Evolutionary conservation across 2,113 vertebrate genomes (phyloP).

Genomic region (Typhlomys cinereus): DNA sequence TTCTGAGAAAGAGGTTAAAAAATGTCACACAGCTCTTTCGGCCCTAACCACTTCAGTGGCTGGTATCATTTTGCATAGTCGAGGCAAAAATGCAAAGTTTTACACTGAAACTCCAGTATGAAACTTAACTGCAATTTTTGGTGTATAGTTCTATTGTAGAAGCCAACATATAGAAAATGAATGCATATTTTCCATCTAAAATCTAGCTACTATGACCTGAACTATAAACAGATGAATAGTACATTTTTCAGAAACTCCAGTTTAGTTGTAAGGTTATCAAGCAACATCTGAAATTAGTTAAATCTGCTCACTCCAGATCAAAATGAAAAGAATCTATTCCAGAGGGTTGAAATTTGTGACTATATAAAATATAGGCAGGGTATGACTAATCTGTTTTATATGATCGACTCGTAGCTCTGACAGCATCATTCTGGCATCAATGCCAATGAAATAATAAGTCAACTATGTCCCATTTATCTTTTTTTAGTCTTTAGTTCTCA

Average conservation of each 20-base stretch:
- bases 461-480: constrained; percentile 45
- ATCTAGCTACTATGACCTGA: constrained; percentile 4
- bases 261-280: constrained; percentile 35
- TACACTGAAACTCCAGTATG: constrained; percentile 76
- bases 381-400: constrained; percentile 55
- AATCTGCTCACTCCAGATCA: not conserved
- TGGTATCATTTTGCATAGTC: constrained; percentile 80
- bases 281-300: constrained; percentile 66
- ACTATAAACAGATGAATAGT: not conserved
- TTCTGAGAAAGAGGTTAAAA: constrained; percentile 82
- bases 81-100: constrained; percentile 77
- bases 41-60: constrained; percentile 78
- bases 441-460: constrained; percentile 49
- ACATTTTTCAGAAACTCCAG: constrained; percentile 22
- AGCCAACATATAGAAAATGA: constrained; percentile 48
- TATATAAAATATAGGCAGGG: constrained; percentile 51
- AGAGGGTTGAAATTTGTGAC: constrained; percentile 52
- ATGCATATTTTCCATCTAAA: constrained; percentile 73
- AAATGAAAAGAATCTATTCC: constrained; percentile 34
- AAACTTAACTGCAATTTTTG: constrained; percentile 81
- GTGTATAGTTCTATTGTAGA: constrained; percentile 51
- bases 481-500: constrained; percentile 15
- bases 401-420: constrained; percentile 44
- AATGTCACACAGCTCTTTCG: constrained; percentile 83
- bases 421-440: constrained; percentile 52